Conservation (phyloP, 2,888 invertebrate genomes). For the Ennomos quercinarius region DNA sequence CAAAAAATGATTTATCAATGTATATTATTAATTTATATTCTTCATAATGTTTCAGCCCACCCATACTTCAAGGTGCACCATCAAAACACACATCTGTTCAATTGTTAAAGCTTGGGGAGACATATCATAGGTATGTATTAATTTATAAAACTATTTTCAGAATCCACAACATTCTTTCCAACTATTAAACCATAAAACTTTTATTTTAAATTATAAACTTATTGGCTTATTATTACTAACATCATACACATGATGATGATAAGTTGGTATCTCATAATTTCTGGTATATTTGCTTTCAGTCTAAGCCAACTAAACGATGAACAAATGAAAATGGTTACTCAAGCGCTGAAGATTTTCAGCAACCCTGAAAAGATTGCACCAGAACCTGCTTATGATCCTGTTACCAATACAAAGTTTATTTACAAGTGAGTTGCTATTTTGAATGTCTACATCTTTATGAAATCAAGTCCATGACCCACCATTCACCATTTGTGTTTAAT, state of each 20-base stretch:
- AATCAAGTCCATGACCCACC: too few relatives aligned
- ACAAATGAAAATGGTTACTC: constrained; percentile 76
- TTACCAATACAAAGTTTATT: constrained; percentile 72
- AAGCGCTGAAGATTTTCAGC: constrained; percentile 72
- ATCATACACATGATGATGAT: too few relatives aligned
- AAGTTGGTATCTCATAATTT: neutral
- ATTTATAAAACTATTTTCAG: neutral
- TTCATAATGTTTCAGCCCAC: constrained; percentile 47
- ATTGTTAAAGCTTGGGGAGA: constrained; percentile 75
- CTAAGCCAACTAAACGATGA: constrained; percentile 71
- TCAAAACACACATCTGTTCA: constrained; percentile 73
- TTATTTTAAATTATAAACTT: too few relatives aligned
- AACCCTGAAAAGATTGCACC: constrained; percentile 66
- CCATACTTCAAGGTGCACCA: constrained; percentile 42
- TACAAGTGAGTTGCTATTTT: constrained; percentile 66
- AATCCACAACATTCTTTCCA: too few relatives aligned
- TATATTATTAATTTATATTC: constrained; percentile 11
- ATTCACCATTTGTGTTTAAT: too few relatives aligned
- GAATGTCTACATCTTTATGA: too few relatives aligned
- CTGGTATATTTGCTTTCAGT: constrained; percentile 52
- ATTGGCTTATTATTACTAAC: too few relatives aligned
- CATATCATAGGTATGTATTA: constrained; percentile 73
- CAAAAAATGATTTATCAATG: too few relatives aligned
- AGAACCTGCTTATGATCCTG: constrained; percentile 73
- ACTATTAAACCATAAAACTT: too few relatives aligned